Evolutionary conservation across 2,797 vertebrate genomes (phyloP).

Genomic region (Rhinichthys osculus): DNA sequence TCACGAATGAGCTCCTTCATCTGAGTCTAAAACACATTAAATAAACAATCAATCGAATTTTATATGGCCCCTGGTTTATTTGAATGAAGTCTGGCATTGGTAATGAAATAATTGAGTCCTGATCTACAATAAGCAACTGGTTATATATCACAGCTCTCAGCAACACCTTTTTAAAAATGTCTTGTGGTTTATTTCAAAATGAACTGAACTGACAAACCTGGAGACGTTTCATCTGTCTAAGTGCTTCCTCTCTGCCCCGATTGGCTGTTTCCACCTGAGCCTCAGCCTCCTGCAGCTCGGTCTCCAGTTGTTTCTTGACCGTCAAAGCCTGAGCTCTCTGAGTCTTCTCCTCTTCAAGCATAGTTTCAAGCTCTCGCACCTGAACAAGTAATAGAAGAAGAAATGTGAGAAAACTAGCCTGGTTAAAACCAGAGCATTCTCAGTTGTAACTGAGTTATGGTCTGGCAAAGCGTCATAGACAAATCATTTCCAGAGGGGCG

Average conservation of each 20-base stretch:
- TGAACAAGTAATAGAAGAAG: conserved; percentile 57
- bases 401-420: not conserved
- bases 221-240: conserved; percentile 84
- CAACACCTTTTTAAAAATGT: not conserved
- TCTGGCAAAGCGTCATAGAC: no score
- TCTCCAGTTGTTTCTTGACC: conserved; percentile 87
- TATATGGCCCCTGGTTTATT: not conserved
- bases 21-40: conserved; percentile 77
- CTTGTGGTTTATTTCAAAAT: not conserved
- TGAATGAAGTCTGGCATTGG: not conserved
- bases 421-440: no score
- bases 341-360: conserved; percentile 88
- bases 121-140: not conserved
- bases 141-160: not conserved
- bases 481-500: no score
- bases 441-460: no score
- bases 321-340: conserved; percentile 84
- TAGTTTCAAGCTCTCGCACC: conserved; percentile 87
- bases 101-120: not conserved
- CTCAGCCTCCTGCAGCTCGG: conserved; percentile 86
- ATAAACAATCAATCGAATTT: not conserved
- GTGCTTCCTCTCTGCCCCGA: conserved; percentile 86
- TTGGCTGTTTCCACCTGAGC: conserved; percentile 79
- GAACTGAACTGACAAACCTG: conserved; percentile 76
- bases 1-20: conserved; percentile 90